Evolutionary conservation across 2,113 vertebrate species (phyloP), one percentile per base, ranked within the genome.

Genomic region (Grus americana): DNA sequence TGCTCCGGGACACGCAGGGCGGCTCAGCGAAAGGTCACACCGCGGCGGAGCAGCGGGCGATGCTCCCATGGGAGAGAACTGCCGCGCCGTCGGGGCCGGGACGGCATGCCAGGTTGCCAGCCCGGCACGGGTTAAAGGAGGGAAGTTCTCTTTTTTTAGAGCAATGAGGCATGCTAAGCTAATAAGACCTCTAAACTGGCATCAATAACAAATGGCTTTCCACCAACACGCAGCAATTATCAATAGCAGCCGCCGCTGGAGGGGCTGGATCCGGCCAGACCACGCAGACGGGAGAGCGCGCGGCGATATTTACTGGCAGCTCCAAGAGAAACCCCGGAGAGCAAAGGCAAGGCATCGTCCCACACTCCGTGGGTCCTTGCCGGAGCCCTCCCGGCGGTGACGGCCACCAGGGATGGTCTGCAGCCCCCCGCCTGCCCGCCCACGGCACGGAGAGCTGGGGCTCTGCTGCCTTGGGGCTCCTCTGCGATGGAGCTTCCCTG

Each of bases 281-380:
- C 2, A 0, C 10, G 15, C 46, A 1, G 12, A 38, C 0, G 6
- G 54, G 24, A 52, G 27, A 59, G 52, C 10, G 3, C 0, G 0
- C 1, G 5, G 71, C 0, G 3, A 47, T 23, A 7, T 30, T 15
- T 2, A 6, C 85, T 36, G 71, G 66, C 44, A 47, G 71, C 49
- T 57, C 52, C 24, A 2, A 19, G 34, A 40, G n/a, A 71, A 83
- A n/a, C 23, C 79, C 30, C 0, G 1, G 58, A 36, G 63, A 74
- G 70, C 6, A 9, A 62, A 63, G 50, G 18, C 18, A 17, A 63
- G 16, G 55, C 29, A 5, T 17, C 68, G 57, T 82, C 42, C 71
- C 47, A 73, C 32, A 9, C 19, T 9, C 30, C 3, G 10, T 1
- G 1, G 38, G 38, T 24, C 63, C 38, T 42, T 0, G 6, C 54